phyloP scores from a whole-genome alignment of 2,113 vertebrate species.

The Hippocampus mohnikei region DNA sequence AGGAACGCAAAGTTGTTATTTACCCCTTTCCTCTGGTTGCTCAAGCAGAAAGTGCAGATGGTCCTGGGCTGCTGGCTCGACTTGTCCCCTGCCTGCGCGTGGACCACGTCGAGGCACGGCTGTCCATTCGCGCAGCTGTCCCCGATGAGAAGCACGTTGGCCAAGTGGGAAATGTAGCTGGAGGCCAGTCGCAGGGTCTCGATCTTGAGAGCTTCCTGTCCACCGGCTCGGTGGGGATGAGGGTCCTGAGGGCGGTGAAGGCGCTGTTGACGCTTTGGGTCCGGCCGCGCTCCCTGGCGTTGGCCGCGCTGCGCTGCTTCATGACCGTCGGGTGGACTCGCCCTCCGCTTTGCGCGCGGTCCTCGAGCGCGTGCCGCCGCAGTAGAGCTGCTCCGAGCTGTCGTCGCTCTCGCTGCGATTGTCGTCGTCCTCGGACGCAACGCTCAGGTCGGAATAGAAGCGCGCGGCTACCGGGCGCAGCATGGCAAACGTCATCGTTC shows the following conservation, averaged over 20 bases:
- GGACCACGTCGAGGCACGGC: slow-evolving; percentile 85
- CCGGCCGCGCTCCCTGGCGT: slow-evolving; percentile 91
- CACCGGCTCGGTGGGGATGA: slow-evolving; percentile 95
- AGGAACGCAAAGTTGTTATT: slow-evolving; percentile 39
- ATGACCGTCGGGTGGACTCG: slow-evolving; percentile 72
- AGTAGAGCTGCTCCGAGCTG: slow-evolving; percentile 86
- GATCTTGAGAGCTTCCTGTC: slow-evolving; percentile 95
- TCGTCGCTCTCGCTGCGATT: slow-evolving; percentile 93
- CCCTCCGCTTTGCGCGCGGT: slow-evolving; percentile 69
- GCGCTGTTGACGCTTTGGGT: slow-evolving; percentile 98
- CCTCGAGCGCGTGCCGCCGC: slow-evolving; percentile 77
- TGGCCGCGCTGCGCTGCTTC: slow-evolving; percentile 91
- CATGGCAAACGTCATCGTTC: slow-evolving; percentile 88
- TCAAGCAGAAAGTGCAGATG: slow-evolving; percentile 98
- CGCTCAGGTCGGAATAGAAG: slow-evolving; percentile 81
- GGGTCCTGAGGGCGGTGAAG: slow-evolving; percentile 92
- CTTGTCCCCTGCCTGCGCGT: slow-evolving; percentile 73
- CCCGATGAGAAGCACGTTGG: slow-evolving; percentile 88
- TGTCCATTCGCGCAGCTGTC: slow-evolving; percentile 85
- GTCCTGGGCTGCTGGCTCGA: slow-evolving; percentile 83
- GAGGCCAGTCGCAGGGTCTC: slow-evolving; percentile 95
- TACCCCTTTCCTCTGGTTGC: slow-evolving; percentile 96
- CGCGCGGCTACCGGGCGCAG: slow-evolving; percentile 86
- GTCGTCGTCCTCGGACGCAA: slow-evolving; percentile 88
- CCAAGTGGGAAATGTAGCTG: slow-evolving; percentile 97